Evolutionary conservation across 2,797 vertebrate species (phyloP).

Genomic region (Echeneis naucrates): DNA sequence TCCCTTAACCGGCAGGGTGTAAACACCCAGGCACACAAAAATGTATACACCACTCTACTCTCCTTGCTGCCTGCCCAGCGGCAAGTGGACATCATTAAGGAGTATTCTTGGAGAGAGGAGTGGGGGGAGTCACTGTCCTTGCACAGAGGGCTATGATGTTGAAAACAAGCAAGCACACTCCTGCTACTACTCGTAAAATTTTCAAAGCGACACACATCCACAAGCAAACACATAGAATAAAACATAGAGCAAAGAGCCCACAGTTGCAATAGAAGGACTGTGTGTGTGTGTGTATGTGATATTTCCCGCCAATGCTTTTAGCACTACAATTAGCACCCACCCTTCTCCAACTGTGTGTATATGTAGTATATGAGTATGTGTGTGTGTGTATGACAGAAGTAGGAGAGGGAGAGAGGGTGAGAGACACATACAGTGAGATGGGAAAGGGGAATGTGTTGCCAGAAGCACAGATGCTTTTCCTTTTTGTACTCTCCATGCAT

Average conservation of each 20-base stretch:
- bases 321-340: slow-evolving; percentile 71
- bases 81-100: slow-evolving; percentile 69
- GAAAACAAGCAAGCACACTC: slow-evolving; percentile 13
- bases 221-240: neutral
- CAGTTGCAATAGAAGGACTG: neutral
- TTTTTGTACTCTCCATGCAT: slow-evolving; percentile 74
- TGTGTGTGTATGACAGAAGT: neutral
- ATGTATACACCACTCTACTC: slow-evolving; percentile 25
- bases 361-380: slow-evolving; percentile 19
- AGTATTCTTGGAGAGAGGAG: slow-evolving; percentile 40
- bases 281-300: slow-evolving; percentile 22
- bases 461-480: slow-evolving; percentile 75
- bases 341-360: slow-evolving; percentile 51
- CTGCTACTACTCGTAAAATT: slow-evolving; percentile 16
- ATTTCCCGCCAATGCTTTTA: slow-evolving; percentile 53
- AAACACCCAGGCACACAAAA: slow-evolving; percentile 37
- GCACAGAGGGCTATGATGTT: slow-evolving; percentile 6
- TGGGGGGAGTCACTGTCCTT: slow-evolving; percentile 17
- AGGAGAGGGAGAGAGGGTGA: neutral
- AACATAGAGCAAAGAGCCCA: neutral
- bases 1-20: slow-evolving; percentile 14
- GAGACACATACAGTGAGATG: neutral
- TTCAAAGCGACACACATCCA: neutral
- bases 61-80: slow-evolving; percentile 42
- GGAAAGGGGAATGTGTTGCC: slow-evolving; percentile 50